Base-by-base conservation (phyloP, 2,797 vertebrate genomes). In the Alcedo atthis region DNA sequence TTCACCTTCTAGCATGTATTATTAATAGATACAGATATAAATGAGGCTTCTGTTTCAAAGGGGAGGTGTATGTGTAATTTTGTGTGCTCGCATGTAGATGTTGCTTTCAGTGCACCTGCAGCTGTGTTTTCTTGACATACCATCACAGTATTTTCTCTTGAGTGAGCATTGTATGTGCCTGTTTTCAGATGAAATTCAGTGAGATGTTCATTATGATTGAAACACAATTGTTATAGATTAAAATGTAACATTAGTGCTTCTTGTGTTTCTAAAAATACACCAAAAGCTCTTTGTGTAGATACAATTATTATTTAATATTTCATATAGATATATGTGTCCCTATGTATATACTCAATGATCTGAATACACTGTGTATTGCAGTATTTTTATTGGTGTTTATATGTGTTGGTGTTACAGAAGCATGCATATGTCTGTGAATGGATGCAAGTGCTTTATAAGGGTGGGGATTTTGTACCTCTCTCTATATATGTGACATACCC, bases 401-500 rank as follows among this genome's bases (percentile, higher is more conserved):
- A 2, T 40, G 68, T 86, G 81, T 88, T 92, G 78, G 71, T 95
- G 92, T 91, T 93, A 89, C 84, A 93, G 87, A 33, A 89, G 92
- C 92, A 95, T 85, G 93, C 85, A 67, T 90, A 81, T 88, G 91
- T 95, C 94, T 95, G 89, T 95, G 91, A 95, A 83, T 93, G 77
- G 89, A 87, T 73, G 69, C 79, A 87, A 92, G 94, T 89, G 88
- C 93, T 88, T 88, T 83, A 61, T 61, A 84, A 73, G 93, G 93
- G 89, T 94, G 94, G 88, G 90, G 80, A 95, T 95, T 96, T 88
- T 94, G 75, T 94, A 77, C 90, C 84, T 92, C 76, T 89, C 68
- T 97, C 26, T 96, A 84, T 95, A 92, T 97, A 89, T 85, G 73
- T 93, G 96, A 95, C 91, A 95, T 94, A 55, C 86, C 88, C 95